phyloP scores from a whole-genome alignment of 2,888 invertebrate genomes.

The Cephonodes hylas region DNA sequence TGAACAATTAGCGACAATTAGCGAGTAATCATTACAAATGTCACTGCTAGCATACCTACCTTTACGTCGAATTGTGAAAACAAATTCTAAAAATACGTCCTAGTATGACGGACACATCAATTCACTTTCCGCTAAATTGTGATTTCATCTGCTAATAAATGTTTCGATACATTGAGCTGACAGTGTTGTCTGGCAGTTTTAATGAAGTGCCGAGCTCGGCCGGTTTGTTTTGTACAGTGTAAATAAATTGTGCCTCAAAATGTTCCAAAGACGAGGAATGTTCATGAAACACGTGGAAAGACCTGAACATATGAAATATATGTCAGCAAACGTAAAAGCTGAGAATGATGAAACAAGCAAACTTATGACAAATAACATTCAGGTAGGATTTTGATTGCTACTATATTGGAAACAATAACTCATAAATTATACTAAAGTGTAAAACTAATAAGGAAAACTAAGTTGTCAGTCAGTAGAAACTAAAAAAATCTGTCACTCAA shows the following conservation, averaged over 20 bases:
- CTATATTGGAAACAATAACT: neutral
- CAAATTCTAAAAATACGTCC: neutral
- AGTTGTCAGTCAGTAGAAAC: conserved; percentile 40
- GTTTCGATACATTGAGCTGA: neutral
- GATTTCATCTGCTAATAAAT: neutral
- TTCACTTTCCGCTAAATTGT: neutral
- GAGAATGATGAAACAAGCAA: neutral
- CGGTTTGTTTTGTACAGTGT: neutral
- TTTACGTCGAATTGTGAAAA: neutral
- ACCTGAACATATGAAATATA: neutral
- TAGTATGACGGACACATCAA: neutral
- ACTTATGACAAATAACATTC: neutral
- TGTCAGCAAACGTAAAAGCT: neutral
- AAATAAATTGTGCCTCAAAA: neutral
- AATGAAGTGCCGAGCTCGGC: neutral
- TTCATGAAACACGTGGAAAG: conserved; percentile 6
- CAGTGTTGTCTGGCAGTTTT: neutral
- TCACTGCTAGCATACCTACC: neutral
- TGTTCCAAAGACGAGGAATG: conserved; percentile 3
- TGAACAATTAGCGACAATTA: neutral
- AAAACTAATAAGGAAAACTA: conserved; percentile 28
- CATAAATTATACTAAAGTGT: conserved; percentile 14
- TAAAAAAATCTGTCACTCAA: conserved; percentile 47
- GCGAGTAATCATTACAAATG: neutral
- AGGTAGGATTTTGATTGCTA: neutral